Evolutionary conservation across 2,797 vertebrate genomes (phyloP).

Genomic region (Melanotaenia parkinsoni): DNA sequence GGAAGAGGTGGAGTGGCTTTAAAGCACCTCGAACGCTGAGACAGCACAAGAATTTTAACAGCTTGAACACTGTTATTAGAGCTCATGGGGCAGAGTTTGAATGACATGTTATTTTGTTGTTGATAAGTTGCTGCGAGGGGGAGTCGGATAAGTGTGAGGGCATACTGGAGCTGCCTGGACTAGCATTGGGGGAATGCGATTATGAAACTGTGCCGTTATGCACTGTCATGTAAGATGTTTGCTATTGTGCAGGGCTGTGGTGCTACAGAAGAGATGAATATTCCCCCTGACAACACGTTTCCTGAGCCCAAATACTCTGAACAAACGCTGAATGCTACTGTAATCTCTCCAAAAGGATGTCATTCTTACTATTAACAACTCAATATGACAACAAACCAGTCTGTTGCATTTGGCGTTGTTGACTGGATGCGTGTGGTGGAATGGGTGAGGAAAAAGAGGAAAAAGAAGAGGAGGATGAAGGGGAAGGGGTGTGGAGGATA

Average conservation of each 20-base stretch:
- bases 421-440: slow-evolving; percentile 20
- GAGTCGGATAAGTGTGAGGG: slow-evolving; percentile 42
- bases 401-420: slow-evolving; percentile 44
- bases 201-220: slow-evolving; percentile 58
- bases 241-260: slow-evolving; percentile 38
- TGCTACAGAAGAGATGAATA: slow-evolving; percentile 38
- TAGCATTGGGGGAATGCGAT: slow-evolving; percentile 52
- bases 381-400: slow-evolving; percentile 45
- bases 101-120: slow-evolving; percentile 59
- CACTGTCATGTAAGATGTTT: slow-evolving; percentile 55
- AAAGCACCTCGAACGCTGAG: slow-evolving; percentile 34
- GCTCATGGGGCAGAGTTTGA: slow-evolving; percentile 39
- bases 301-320: slow-evolving; percentile 29
- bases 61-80: slow-evolving; percentile 58
- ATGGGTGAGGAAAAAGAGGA: slow-evolving; percentile 21
- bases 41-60: slow-evolving; percentile 46
- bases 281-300: slow-evolving; percentile 49
- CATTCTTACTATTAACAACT: slow-evolving; percentile 8
- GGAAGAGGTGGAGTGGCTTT: slow-evolving; percentile 29
- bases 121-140: slow-evolving; percentile 46
- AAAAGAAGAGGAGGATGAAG: slow-evolving; percentile 1
- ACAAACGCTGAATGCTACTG: slow-evolving; percentile 26
- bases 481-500: slow-evolving; percentile 39
- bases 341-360: slow-evolving; percentile 48
- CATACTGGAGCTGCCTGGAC: slow-evolving; percentile 38